Conservation (phyloP, 30 jellyfish, hydroid and myxozoan species). For the Turritopsis dohrnii region DNA sequence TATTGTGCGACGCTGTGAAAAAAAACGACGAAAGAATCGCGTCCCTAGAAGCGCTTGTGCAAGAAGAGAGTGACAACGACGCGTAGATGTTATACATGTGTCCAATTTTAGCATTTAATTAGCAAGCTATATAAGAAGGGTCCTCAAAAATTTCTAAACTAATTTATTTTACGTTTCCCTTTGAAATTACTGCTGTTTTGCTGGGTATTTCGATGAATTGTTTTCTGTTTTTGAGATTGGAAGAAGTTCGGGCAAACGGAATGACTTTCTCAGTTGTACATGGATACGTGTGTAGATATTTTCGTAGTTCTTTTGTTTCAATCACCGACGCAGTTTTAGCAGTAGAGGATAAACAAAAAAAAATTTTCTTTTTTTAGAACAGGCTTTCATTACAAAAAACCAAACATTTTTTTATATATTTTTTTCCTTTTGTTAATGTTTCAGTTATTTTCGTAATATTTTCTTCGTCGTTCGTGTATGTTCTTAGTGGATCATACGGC, state of each 20-base stretch:
- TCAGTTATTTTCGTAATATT: not conserved
- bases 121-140: not conserved
- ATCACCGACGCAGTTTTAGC: too few species aligned
- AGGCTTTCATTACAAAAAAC: not conserved
- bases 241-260: too few species aligned
- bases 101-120: not conserved
- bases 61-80: conserved; percentile 73
- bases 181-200: not conserved
- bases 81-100: not conserved
- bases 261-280: not conserved
- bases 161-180: not conserved
- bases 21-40: conserved; percentile 72
- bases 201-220: not conserved
- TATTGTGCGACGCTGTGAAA: conserved; percentile 55
- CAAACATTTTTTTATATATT: not conserved
- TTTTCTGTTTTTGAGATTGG: not conserved
- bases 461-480: not conserved
- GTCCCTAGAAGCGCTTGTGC: conserved; percentile 72
- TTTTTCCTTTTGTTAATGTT: not conserved
- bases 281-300: not conserved
- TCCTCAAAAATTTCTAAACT: not conserved
- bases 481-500: not conserved
- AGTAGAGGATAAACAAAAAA: not conserved
- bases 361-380: not conserved
- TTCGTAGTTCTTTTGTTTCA: too few species aligned